Evolutionary conservation across 35 echinoderm and acorn worm species (phyloP).

Genomic region (Ophioderma brevispina): DNA sequence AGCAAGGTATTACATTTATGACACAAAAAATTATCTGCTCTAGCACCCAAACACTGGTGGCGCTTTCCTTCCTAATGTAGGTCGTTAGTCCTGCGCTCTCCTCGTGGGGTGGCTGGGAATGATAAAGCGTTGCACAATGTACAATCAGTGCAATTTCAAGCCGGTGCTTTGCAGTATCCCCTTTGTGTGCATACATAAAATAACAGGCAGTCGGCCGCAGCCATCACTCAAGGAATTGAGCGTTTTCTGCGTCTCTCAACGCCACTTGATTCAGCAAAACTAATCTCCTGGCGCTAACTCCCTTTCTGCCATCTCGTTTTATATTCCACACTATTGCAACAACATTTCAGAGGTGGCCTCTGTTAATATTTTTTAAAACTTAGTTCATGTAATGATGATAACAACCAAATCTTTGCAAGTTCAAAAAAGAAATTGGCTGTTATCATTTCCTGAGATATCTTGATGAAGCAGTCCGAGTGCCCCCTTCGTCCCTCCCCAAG

Average conservation of each 20-base stretch:
- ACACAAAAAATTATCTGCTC: background rate
- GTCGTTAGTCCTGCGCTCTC: background rate
- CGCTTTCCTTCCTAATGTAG: background rate
- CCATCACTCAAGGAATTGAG: background rate
- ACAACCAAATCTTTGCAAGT: background rate
- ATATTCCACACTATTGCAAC: slow-evolving; percentile 1
- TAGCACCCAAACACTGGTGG: background rate
- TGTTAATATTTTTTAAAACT: background rate
- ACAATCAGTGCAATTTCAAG: background rate
- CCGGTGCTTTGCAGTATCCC: slow-evolving; percentile 3
- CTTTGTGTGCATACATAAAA: slow-evolving; percentile 5
- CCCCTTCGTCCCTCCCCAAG: slow-evolving; percentile 59
- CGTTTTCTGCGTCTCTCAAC: background rate
- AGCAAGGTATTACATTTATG: slow-evolving; percentile 10
- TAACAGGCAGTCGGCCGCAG: background rate
- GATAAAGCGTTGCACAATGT: background rate
- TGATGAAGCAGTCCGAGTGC: slow-evolving; percentile 89
- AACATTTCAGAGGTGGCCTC: slow-evolving; percentile 8
- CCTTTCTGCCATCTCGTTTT: background rate
- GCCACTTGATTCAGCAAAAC: too few relatives aligned
- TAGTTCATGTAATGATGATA: background rate
- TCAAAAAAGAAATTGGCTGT: background rate
- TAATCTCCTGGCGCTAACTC: too few relatives aligned
- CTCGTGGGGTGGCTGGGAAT: background rate
- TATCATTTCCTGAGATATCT: slow-evolving; percentile 96